A percentile compares a stretch with the other conserved stretches of the same genome.
These are phyloP conservation scores for Meteorus colon DNA, from an alignment of 2,888 invertebrate genomes.

Conservation along the genomic window DNA sequence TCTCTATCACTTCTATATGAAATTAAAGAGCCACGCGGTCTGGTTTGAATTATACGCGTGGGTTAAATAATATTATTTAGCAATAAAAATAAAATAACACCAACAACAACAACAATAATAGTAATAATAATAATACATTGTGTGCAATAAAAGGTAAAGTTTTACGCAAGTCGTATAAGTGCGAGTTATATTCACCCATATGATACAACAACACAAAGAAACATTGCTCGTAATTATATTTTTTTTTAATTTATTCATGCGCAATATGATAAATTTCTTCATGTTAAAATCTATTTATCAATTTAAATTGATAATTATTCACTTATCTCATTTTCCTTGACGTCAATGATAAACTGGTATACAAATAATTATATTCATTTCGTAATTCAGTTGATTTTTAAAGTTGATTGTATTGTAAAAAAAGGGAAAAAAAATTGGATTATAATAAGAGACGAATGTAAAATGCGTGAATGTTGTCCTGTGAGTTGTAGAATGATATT, in stretches of 20 bases:
- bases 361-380: too few species aligned
- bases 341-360: background rate
- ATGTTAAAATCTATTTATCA: background rate
- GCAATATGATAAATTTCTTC: background rate
- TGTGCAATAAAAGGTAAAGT: background rate
- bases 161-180: background rate
- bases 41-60: background rate
- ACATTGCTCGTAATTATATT: background rate
- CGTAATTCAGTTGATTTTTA: too few species aligned
- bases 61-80: background rate
- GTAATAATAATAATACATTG: background rate
- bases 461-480: background rate
- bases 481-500: slow-evolving; percentile 10
- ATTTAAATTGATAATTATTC: background rate
- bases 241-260: background rate
- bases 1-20: background rate
- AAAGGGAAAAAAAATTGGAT: too few species aligned
- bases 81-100: background rate
- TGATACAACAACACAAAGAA: background rate
- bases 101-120: background rate
- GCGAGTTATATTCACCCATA: background rate
- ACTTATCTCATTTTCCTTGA: background rate
- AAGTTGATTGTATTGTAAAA: too few species aligned
- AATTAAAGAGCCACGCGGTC: slow-evolving; percentile 11
- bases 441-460: too few species aligned